Base-by-base conservation (phyloP, 2,888 invertebrate species). In the Campopleginae sp. region DNA sequence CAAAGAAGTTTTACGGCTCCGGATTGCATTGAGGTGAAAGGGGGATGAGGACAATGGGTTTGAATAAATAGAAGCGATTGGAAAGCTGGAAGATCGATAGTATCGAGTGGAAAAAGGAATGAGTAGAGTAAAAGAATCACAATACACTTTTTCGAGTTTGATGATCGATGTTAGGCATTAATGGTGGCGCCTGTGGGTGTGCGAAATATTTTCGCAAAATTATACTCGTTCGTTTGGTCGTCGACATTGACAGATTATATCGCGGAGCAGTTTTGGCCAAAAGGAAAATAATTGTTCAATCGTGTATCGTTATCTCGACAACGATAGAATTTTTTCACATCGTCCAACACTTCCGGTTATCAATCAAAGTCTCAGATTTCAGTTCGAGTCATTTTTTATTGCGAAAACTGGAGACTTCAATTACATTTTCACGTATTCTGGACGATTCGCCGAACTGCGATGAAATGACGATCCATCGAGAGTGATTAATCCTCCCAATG, bases 241-340 rank as follows among this genome's bases (percentile, higher is more conserved):
- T 12, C 61, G 72, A 84, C 80, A 33, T 77, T 80, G 80, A 84
- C 76, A 72, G 66, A 84, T 84, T 80, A 80, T 58, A 76, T 44
- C 14, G 19, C 38, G 48, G 75, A 76, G 38, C 38, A 38, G 42
- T 44, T 33, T 58, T n/a, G 54, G 8, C 31, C 63, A 12, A 38
- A 38, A 80, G 63, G 38, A 71, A 12, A 27, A 42, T 12, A 44
- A 38, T 71, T 14, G 27, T 44, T 65, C 38, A 12, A 63, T 19
- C n/a, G 31, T 71, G 10, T 68, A 66, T 61, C 74, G 63, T 78
- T 46, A 44, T 63, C 61, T 74, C 61, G 58, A 63, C 74, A 38
- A 38, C 46, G 33, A 27, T 19, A 23, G 63, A 63, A 70, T 63
- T 38, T 31, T 80, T 78, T 66, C 51, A 46, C 76, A 72, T 31